phyloP scores from a whole-genome alignment of 2,113 vertebrate genomes.

The Crotalus helleri region DNA sequence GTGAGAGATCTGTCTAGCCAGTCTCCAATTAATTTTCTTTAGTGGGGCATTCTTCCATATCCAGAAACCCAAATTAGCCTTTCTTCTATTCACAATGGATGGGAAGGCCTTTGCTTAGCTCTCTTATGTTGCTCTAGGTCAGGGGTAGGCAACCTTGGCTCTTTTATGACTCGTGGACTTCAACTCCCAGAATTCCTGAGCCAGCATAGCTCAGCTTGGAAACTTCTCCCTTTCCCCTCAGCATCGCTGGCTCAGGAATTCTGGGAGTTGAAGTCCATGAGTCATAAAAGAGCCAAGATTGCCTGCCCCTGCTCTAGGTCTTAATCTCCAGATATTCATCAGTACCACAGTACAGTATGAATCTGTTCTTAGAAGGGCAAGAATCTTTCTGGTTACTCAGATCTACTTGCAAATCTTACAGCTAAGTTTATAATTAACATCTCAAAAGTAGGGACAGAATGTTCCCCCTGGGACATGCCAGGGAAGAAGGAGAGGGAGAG shows the following conservation, averaged over 20 bases:
- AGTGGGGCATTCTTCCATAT: not conserved
- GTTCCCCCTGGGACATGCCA: not conserved
- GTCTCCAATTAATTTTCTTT: not conserved
- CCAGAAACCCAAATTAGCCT: not conserved
- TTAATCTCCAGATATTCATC: not conserved
- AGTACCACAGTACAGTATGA: not conserved
- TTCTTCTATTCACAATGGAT: not conserved
- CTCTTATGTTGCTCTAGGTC: not conserved
- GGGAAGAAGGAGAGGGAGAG: not conserved
- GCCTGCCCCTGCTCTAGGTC: not conserved
- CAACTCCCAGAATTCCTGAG: no score
- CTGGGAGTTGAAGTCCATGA: no score
- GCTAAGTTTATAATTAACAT: not conserved
- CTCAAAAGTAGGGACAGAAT: not conserved
- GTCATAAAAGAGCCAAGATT: no score
- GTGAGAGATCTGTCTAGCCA: constrained; percentile 2
- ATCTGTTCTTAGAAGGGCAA: not conserved
- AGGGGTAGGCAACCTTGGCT: no score
- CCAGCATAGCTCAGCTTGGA: no score
- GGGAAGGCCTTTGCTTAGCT: not conserved
- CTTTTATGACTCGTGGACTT: no score
- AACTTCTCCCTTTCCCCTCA: no score
- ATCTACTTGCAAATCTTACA: not conserved
- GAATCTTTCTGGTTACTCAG: not conserved
- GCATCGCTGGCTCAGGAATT: no score